Evolutionary conservation across 1,140 invertebrate genomes (phyloP).

Genomic region (Drosophila willistoni): DNA sequence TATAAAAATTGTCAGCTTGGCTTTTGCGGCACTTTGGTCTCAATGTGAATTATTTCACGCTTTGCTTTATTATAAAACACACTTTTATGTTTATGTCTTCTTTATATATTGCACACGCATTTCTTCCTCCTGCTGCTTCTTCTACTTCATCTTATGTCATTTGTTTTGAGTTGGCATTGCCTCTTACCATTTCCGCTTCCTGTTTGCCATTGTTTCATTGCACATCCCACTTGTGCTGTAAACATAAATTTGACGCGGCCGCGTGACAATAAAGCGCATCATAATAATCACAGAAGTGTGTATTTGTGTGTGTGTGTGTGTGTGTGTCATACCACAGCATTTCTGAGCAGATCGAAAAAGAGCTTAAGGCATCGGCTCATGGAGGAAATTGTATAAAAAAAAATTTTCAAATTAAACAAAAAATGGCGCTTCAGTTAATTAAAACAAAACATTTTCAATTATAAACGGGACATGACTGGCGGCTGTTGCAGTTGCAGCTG

Average conservation of each 20-base stretch:
- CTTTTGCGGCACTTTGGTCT: conserved; percentile 56
- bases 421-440: conserved; percentile 63
- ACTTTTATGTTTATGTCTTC: conserved; percentile 78
- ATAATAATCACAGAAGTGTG: conserved; percentile 56
- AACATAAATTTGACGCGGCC: conserved; percentile 74
- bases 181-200: conserved; percentile 60
- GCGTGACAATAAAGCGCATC: conserved; percentile 76
- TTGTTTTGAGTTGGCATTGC: conserved; percentile 10
- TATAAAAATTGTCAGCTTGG: conserved; percentile 81
- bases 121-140: conserved; percentile 14
- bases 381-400: conserved; percentile 56
- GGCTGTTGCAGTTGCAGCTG: conserved; percentile 43
- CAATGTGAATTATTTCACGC: conserved; percentile 76
- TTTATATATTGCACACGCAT: conserved; percentile 72
- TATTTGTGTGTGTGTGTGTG: neutral
- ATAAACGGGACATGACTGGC: conserved; percentile 40
- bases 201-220: conserved; percentile 67
- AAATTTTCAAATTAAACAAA: neutral
- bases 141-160: neutral
- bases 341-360: conserved; percentile 4
- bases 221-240: conserved; percentile 71
- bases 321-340: neutral
- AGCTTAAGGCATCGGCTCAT: conserved; percentile 4
- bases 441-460: conserved; percentile 81
- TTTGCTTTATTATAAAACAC: conserved; percentile 81